Evolutionary conservation across 2,888 invertebrate genomes (phyloP).

Genomic region (Hypena proboscidalis): DNA sequence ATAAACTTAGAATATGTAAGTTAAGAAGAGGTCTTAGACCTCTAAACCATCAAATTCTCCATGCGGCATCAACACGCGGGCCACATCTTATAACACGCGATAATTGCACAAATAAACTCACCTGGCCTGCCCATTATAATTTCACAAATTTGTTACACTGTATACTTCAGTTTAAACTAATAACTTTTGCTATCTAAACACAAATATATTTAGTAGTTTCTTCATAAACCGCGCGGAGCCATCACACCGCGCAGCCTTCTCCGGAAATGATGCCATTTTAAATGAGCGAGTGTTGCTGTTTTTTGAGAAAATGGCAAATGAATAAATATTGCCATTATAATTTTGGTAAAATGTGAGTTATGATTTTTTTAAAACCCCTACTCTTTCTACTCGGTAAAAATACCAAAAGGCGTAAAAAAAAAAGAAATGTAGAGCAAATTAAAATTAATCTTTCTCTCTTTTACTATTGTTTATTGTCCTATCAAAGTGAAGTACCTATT

Average conservation of each 20-base stretch:
- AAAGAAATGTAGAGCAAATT: no score
- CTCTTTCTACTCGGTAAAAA: no score
- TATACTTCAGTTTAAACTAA: conserved; percentile 25
- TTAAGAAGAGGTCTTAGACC: neutral
- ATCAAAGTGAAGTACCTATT: no score
- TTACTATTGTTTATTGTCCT: no score
- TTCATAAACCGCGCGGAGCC: conserved; percentile 63
- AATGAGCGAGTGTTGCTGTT: conserved; percentile 48
- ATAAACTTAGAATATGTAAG: neutral
- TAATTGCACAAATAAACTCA: conserved; percentile 49
- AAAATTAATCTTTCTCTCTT: no score
- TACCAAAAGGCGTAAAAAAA: no score
- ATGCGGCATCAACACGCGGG: conserved; percentile 51
- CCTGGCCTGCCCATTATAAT: conserved; percentile 75
- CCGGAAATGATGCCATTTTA: conserved; percentile 76
- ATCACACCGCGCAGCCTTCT: conserved; percentile 62
- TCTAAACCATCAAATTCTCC: conserved; percentile 23
- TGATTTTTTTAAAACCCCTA: no score
- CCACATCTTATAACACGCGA: neutral
- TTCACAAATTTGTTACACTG: conserved; percentile 32
- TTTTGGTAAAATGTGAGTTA: no score
- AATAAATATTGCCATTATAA: conserved; percentile 19
- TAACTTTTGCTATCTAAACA: conserved; percentile 59
- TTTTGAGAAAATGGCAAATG: neutral
- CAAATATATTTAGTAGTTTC: conserved; percentile 64